phyloP scores from a whole-genome alignment of 2,113 vertebrate species.

The Alethe diademata region DNA sequence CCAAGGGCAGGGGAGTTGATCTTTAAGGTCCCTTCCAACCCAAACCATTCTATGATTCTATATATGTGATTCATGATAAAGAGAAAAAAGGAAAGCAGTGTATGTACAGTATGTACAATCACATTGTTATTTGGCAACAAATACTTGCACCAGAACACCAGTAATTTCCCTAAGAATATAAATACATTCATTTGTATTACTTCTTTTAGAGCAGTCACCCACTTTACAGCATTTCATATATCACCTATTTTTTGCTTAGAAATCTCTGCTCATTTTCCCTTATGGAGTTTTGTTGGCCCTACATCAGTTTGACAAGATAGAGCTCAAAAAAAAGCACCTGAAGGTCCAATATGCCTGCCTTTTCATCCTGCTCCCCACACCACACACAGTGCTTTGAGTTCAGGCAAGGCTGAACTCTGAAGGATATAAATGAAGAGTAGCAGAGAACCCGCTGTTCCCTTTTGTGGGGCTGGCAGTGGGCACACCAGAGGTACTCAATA shows the following conservation, averaged over 20 bases:
- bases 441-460: not conserved
- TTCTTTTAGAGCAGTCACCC: not conserved
- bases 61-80: not conserved
- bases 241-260: not conserved
- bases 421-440: not conserved
- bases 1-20: accelerated
- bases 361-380: not conserved
- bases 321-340: not conserved
- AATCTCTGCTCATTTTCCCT: not conserved
- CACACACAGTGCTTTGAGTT: not conserved
- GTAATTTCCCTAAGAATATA: not conserved
- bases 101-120: not conserved
- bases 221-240: not conserved
- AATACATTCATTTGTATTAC: not conserved
- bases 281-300: not conserved
- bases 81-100: not conserved
- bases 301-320: not conserved
- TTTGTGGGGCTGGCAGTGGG: not conserved
- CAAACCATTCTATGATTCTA: not conserved
- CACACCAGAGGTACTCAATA: not conserved
- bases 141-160: not conserved
- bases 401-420: not conserved
- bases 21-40: not conserved
- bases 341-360: not conserved
- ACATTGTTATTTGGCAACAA: not conserved